A percentile compares a stretch with the other conserved stretches of the same genome.
These are phyloP conservation scores for Scaptomyza parva DNA, from an alignment of 2,888 invertebrate species.

Conservation along the genomic window DNA sequence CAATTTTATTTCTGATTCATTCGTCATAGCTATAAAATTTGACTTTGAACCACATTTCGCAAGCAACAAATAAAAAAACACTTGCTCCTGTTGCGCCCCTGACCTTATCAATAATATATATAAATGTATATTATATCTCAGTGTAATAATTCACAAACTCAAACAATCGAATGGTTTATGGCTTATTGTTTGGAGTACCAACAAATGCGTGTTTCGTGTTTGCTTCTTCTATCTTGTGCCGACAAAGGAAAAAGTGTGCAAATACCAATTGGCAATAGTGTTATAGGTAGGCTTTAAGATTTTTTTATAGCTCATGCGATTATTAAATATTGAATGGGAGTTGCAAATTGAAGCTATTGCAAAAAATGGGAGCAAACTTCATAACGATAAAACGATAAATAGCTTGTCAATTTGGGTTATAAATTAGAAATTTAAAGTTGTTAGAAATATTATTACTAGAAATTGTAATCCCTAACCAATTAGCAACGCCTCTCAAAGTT, in stretches of 20 bases:
- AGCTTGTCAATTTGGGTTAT: slow-evolving; percentile 27
- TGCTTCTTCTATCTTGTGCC: slow-evolving; percentile 48
- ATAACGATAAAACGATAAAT: slow-evolving; percentile 45
- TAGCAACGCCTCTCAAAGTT: neutral
- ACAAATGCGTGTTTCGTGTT: slow-evolving; percentile 26
- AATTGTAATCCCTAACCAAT: slow-evolving; percentile 3
- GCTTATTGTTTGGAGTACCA: slow-evolving; percentile 35
- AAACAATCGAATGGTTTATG: slow-evolving; percentile 52
- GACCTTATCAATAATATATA: slow-evolving; percentile 48
- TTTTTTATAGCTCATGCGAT: slow-evolving; percentile 55
- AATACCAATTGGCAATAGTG: slow-evolving; percentile 59
- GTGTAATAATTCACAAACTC: slow-evolving; percentile 60
- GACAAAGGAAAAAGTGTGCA: slow-evolving; percentile 71
- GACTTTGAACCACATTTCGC: slow-evolving; percentile 32
- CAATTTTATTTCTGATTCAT: slow-evolving; percentile 11
- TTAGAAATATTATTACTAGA: neutral
- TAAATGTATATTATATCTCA: too few relatives aligned
- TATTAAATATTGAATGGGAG: slow-evolving; percentile 54
- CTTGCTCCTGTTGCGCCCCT: slow-evolving; percentile 48
- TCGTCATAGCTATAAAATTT: slow-evolving; percentile 10
- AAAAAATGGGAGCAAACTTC: slow-evolving; percentile 44
- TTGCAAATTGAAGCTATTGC: neutral
- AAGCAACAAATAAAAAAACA: slow-evolving; percentile 12
- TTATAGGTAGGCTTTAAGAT: slow-evolving; percentile 59
- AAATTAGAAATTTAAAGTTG: slow-evolving; percentile 35